These are phyloP conservation scores for Theocolax elegans DNA, from an alignment of 1,140 invertebrate species.

Conservation along the genomic window DNA sequence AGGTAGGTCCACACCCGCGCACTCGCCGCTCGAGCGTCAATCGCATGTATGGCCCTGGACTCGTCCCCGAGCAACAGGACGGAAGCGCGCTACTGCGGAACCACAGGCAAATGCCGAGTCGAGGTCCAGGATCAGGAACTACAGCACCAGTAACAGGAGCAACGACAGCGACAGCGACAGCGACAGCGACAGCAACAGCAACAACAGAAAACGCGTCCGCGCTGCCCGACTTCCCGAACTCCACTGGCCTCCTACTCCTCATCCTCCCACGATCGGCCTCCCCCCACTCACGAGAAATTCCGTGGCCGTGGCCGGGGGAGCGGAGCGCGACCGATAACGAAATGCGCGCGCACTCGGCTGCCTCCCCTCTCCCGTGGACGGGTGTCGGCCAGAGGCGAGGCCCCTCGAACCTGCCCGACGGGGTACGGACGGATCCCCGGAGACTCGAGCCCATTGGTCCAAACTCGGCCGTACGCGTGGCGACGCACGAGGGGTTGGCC, in stretches of 20 bases:
- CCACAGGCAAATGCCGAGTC: too few species aligned
- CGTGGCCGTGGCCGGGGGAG: background rate
- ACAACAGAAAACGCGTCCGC: slow-evolving; percentile 60
- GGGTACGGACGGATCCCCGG: too few species aligned
- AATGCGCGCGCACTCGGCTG: too few species aligned
- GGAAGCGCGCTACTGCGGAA: background rate
- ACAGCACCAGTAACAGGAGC: too few species aligned
- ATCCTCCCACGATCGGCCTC: slow-evolving; percentile 62
- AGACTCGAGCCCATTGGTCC: too few species aligned
- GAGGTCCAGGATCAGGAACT: too few species aligned
- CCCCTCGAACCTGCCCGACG: too few species aligned
- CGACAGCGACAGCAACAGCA: slow-evolving; percentile 33
- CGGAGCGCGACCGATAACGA: background rate
- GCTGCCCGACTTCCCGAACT: slow-evolving; percentile 67
- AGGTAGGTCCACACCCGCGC: slow-evolving; percentile 29
- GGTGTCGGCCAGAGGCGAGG: too few species aligned
- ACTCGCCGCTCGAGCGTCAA: slow-evolving; percentile 8
- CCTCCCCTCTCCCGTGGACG: too few species aligned
- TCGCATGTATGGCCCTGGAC: background rate
- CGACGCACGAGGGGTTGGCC: too few species aligned
- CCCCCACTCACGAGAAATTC: too few species aligned
- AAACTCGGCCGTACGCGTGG: too few species aligned
- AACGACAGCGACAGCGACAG: background rate
- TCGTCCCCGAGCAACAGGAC: background rate
- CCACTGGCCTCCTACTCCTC: slow-evolving; percentile 62